Percentiles rank a stretch among this genome's conserved stretches.
phyloP scores from a whole-genome alignment of 2,888 invertebrate species.

The Pegoplata infirma region DNA sequence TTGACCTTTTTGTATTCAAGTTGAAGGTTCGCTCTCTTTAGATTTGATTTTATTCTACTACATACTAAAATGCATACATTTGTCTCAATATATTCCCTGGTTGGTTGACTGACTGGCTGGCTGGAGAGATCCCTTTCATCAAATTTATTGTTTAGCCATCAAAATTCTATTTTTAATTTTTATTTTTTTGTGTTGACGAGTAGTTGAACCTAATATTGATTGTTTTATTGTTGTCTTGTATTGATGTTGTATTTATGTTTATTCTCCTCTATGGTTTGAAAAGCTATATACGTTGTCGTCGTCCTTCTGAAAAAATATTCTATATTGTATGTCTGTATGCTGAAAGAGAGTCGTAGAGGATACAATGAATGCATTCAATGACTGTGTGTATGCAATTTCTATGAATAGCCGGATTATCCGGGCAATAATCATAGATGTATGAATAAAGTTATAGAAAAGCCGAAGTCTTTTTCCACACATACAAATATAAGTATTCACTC shows the following conservation, averaged over 20 bases:
- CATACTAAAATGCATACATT: slow-evolving; percentile 45
- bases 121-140: slow-evolving; percentile 68
- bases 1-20: slow-evolving; percentile 57
- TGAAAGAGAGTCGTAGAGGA: not conserved
- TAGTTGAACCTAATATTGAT: slow-evolving; percentile 53
- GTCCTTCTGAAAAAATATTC: slow-evolving; percentile 42
- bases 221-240: slow-evolving; percentile 54
- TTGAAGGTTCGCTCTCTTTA: slow-evolving; percentile 49
- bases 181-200: slow-evolving; percentile 51
- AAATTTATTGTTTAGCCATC: slow-evolving; percentile 61
- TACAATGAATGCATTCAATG: slow-evolving; percentile 27
- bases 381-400: slow-evolving; percentile 43
- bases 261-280: slow-evolving; percentile 16
- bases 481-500: not conserved
- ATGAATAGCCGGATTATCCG: slow-evolving; percentile 73
- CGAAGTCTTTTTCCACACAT: slow-evolving; percentile 47
- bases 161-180: slow-evolving; percentile 42
- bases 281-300: slow-evolving; percentile 43
- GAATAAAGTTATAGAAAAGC: slow-evolving; percentile 71
- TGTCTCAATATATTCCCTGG: slow-evolving; percentile 32
- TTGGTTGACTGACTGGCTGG: slow-evolving; percentile 18
- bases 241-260: slow-evolving; percentile 34
- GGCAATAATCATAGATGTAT: slow-evolving; percentile 73
- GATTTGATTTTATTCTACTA: slow-evolving; percentile 3
- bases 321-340: slow-evolving; percentile 31